phyloP scores from a whole-genome alignment of 1,140 invertebrate genomes.

The Laupala kohalensis region DNA sequence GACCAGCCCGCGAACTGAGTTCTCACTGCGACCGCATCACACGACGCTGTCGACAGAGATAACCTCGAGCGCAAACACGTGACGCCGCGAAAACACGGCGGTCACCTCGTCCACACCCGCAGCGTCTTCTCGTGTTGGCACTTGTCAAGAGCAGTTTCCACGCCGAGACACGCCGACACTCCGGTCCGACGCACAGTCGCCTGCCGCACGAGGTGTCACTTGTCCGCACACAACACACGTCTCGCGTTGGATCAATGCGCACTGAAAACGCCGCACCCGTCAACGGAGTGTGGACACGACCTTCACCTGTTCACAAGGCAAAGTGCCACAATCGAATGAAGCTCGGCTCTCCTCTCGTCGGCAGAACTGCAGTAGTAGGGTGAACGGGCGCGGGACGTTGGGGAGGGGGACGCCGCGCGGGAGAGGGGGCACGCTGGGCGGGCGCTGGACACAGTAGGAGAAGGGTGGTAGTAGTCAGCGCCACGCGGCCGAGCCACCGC shows the following conservation, averaged over 20 bases:
- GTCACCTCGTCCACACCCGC: background rate
- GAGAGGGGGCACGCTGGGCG: background rate
- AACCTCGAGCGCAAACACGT: background rate
- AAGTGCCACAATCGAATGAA: background rate
- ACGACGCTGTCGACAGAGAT: background rate
- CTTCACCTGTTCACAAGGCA: background rate
- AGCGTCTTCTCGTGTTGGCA: background rate
- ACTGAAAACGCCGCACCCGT: background rate
- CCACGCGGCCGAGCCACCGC: background rate
- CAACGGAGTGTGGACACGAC: background rate
- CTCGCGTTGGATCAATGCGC: background rate
- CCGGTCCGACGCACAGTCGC: background rate
- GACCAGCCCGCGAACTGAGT: background rate
- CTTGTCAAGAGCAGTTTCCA: background rate
- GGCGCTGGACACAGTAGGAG: background rate
- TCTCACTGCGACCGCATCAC: background rate
- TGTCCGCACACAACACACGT: background rate
- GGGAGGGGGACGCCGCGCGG: background rate
- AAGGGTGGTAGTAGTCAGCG: background rate
- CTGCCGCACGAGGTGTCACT: background rate
- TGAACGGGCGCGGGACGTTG: background rate
- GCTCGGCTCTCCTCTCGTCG: background rate
- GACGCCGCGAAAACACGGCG: background rate
- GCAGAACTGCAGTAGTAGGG: background rate
- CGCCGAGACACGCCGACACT: background rate